Evolutionary conservation across 1,140 invertebrate genomes (phyloP), one percentile per base, ranked within the genome.

Genomic region (Ips nitidus): DNA sequence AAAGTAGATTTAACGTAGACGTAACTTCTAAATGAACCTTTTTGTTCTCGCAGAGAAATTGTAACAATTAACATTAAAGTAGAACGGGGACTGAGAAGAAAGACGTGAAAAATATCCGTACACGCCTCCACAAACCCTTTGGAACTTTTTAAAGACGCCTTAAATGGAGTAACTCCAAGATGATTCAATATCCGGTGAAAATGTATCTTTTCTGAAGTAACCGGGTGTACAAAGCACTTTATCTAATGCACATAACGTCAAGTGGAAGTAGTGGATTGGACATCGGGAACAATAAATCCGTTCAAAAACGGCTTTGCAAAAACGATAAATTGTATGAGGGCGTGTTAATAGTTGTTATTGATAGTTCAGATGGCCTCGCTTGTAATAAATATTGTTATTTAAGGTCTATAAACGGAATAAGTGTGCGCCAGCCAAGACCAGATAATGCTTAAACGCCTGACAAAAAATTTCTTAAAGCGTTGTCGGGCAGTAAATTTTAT

Each of bases 21-120:
- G 65, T 66, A 63, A 50, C 65, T 56, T 58, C 45, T 66, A 66
- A 66, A 66, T 66, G 55, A 66, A 66, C 53, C 52, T 66, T 66
- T 66, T 66, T 66, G 65, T 66, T 63, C 61, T 63, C 37, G 61
- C 7, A 63, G 61, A 63, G 61, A 52, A 63, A 63, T 52, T 50
- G 45, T 37, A 50, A 63, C 61, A 63, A 63, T 63, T 63, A 63
- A 52, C 47, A 37, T 22, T 22, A 64, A 70, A 70, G 68, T 70
- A 64, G 60, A 61, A 70, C 53, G 60, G 52, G 52, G 47, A 7
- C 58, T 22, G 22, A 22, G 22, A 22, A 38, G 38, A 5, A 57
- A 22, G 22, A 22, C 22, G 22, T 22, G 22, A 22, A 0, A 22
- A 22, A 22, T 22, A 22, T 22, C 22, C 22, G 22, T 22, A 22